Evolutionary conservation across 2,888 invertebrate species (phyloP), one percentile per base, ranked within the genome.

Genomic region (Plagiodera versicolora): DNA sequence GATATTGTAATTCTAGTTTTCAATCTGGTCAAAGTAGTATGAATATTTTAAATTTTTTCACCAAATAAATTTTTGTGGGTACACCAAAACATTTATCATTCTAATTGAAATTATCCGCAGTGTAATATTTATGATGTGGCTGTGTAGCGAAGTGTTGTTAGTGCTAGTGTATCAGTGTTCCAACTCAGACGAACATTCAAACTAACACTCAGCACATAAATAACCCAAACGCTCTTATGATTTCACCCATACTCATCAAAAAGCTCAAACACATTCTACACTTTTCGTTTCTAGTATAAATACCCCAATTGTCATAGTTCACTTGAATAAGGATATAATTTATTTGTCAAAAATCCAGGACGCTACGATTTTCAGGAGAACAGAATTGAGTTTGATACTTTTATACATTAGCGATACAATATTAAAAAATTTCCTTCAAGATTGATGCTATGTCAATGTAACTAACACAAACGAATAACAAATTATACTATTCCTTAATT

Each of bases 131-230:
- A 53, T 20, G 14, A 17, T 57, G 24, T 24, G 28, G 32, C 18
- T 49, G 45, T 53, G 44, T 54, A 54, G 58, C 45, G 52, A 52
- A 58, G 54, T 58, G 54, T 55, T 49, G 61, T 61, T 58, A 45
- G 50, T 55, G 55, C 45, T 53, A 50, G 52, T 61, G 61, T 57
- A 57, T 45, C 30, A 57, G 51, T 61, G 39, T 50, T 54, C 45
- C 49, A 57, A 47, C 45, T 48, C 20, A 53, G 45, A 61, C 45
- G 61, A 24, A 45, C 61, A 57, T 24, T 53, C 50, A 54, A 35
- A 61, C 55, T 61, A 55, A 58, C 63, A 63, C 60, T 60, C 55
- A 58, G 46, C 48, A 58, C 63, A 58, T 47, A 58, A 57, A 58
- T 57, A 56, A 60, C 63, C 63, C 59, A 60, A 57, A 16, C 48